Evolutionary conservation across 1,140 invertebrate species (phyloP).

Genomic region (Apolygus lucorum): DNA sequence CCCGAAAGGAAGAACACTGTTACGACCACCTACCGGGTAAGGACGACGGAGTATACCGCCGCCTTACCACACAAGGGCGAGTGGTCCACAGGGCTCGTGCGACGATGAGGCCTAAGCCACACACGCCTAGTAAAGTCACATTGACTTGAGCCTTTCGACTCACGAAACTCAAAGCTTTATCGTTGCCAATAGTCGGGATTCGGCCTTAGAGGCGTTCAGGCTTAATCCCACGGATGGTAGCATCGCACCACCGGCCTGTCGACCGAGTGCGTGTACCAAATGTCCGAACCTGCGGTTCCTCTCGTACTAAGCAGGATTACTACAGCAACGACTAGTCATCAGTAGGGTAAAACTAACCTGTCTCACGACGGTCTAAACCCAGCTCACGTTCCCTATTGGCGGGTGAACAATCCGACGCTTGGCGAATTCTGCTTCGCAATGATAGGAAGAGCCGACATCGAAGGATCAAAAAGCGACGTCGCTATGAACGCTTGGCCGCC

Average conservation of each 20-base stretch:
- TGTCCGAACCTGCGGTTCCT: constrained; percentile 73
- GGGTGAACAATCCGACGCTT: constrained; percentile 77
- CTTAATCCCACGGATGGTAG: constrained; percentile 73
- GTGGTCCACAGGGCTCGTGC: constrained; percentile 14
- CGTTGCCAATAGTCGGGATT: constrained; percentile 54
- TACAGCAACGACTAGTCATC: constrained; percentile 47
- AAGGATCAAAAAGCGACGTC: constrained; percentile 77
- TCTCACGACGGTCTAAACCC: constrained; percentile 72
- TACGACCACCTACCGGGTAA: constrained; percentile 26
- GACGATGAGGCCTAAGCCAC: background rate
- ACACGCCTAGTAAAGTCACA: constrained; percentile 33
- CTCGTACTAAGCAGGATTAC: constrained; percentile 59
- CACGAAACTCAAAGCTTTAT: constrained; percentile 44
- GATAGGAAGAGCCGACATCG: constrained; percentile 79
- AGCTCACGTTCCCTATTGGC: constrained; percentile 61
- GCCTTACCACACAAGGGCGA: constrained; percentile 3
- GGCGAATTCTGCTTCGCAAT: constrained; percentile 75
- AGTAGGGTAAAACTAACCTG: constrained; percentile 69
- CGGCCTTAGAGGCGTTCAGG: constrained; percentile 75
- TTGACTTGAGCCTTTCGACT: constrained; percentile 48
- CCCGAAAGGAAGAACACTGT: constrained; percentile 20
- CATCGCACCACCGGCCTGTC: constrained; percentile 59
- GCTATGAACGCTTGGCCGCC: constrained; percentile 75
- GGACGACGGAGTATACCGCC: background rate
- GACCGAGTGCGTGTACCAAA: constrained; percentile 63